Evolutionary conservation across 2,113 vertebrate genomes (phyloP), one percentile per base, ranked within the genome.

Genomic region (Circaetus gallicus): DNA sequence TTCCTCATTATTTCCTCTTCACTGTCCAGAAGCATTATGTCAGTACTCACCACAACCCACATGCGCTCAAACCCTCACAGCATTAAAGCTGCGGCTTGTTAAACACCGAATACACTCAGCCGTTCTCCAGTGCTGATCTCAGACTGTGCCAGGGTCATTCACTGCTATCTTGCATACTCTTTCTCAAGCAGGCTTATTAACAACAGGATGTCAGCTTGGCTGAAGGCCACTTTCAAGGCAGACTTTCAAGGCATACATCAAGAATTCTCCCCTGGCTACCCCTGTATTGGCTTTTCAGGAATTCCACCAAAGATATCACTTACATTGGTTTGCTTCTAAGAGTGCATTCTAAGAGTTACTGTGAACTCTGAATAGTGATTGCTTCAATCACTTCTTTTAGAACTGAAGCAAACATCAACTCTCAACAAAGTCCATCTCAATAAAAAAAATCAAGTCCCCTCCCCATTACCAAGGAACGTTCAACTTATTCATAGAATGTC

Each of bases 91-190:
- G 78, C 2, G 9, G 61, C 52, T 29, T 67, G 20, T 61, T 34
- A 47, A 78, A 49, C 47, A 43, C 32, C 47, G 34, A 70, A 80
- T 32, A 31, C 32, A 19, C 32, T 42, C 72, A 52, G 49, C n/a
- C 83, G 32, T 29, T 59, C 59, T 49, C 29, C 56, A 3, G 34
- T 31, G 71, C 3, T 3, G 28, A n/a, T 5, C 55, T 55, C 3
- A 1, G 19, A 55, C 29, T 45, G 13, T 15, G 31, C 59, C 2
- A 13, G 56, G 32, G 4, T 36, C 72, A 34, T 40, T 69, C 59
- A 11, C 26, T n/a, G 26, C 55, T 22, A 7, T 9, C 63, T 25
- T 26, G 17, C 21, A 10, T 0, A 5, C 40, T 32, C 71, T 7
- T 66, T 42, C 38, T 66, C 59, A 43, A 82, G 50, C 31, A 53